These are phyloP conservation scores for Palythoa grandiflora DNA, from an alignment of 92 coral and sea anemone species.

Conservation along the genomic window DNA sequence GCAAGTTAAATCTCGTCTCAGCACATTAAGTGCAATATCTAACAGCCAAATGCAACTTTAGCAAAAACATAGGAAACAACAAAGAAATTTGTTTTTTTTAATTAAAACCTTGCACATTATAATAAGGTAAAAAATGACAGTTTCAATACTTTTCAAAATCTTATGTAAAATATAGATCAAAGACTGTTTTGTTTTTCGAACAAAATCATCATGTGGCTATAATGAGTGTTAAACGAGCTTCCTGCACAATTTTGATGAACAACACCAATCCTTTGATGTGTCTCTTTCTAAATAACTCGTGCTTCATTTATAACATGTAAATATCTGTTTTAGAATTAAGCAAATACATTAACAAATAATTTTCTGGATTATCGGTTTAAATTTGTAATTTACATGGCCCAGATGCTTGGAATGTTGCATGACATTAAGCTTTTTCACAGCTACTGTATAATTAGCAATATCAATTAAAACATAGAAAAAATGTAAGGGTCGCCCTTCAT, in stretches of 20 bases:
- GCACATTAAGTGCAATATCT: too few relatives aligned
- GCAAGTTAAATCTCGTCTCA: too few relatives aligned
- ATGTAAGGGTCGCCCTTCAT: neutral
- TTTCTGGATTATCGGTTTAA: neutral
- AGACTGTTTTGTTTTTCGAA: too few relatives aligned
- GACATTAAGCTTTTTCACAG: neutral
- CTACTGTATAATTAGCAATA: neutral
- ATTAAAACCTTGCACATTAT: too few relatives aligned
- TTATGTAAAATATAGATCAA: too few relatives aligned
- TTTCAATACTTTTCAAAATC: too few relatives aligned
- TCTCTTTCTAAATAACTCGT: neutral
- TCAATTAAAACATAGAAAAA: neutral
- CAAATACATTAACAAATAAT: neutral
- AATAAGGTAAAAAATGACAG: too few relatives aligned
- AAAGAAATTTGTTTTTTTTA: too few relatives aligned
- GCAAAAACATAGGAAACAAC: too few relatives aligned
- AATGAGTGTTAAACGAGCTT: neutral
- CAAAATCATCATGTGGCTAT: too few relatives aligned
- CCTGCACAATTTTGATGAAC: neutral
- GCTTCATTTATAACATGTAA: neutral
- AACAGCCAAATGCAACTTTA: too few relatives aligned
- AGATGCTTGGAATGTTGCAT: neutral
- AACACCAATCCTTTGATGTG: neutral
- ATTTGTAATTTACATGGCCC: neutral
- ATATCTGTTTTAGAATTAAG: neutral